Base-by-base conservation (phyloP, 37 sponge, comb jelly and placozoan genomes). In the Chondrosia reniformis region DNA sequence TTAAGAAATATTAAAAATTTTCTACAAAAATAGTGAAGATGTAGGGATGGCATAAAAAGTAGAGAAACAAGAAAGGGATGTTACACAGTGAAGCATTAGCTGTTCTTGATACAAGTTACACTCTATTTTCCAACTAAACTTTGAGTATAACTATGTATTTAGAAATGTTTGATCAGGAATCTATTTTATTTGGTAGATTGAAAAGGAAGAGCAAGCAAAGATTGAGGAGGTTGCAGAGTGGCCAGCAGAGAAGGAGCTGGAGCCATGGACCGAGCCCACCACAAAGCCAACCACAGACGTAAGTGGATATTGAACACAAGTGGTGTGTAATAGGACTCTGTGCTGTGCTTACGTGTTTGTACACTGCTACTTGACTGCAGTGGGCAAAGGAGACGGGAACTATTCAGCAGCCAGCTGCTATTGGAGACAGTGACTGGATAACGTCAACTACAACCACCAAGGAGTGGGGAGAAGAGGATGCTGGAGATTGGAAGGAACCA, bases 391-490 rank as follows among this genome's bases (percentile, higher is more conserved):
- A 85, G 63, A 39, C 81, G 30, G 75, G 39, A 28, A 32, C 80
- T 67, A 42, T 42, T 1, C 19, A 75, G 7, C 76, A 34, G 22
- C 62, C 83, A 22, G 38, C 76, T 12, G 57, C 76, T 54, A 24
- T 28, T 4, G 42, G 33, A 6, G 84, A 88, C 39, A 80, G 85
- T 37, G 91, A 90, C 36, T 90, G 91, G 91, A 90, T 76, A 27
- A 59, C 83, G 17, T 74, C 62, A 0, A 1, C 72, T 39, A 24
- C 83, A 0, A 72, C 82, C 76, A 86, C 89, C 30, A 88, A 78
- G 44, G 92, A 95, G 81, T 95, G 96, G 96, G 92, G 82, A 10
- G 91, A 81, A 38, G 95, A 94, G 28, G 87, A 81, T 55, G 67
- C 74, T n/a, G 88, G 75, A 33, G 81, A 83, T 46, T 87, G 88